Percentiles rank a stretch among this genome's conserved stretches.
Conservation (phyloP, 1,140 invertebrate genomes). For the Caerostris darwini region DNA sequence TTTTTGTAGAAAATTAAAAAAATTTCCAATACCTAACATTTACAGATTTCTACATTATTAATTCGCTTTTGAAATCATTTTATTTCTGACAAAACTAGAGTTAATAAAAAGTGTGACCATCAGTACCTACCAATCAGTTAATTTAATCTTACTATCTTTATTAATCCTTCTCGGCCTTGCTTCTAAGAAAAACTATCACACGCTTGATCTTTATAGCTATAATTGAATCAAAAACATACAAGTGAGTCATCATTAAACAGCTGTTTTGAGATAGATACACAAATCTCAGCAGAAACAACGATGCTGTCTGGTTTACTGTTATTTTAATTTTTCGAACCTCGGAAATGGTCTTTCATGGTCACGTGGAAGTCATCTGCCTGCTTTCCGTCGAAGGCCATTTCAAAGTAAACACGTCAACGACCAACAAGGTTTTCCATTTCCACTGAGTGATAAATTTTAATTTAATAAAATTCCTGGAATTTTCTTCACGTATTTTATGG, state of each 20-base stretch:
- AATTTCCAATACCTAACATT: too few relatives aligned
- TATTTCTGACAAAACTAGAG: too few relatives aligned
- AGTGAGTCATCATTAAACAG: neutral
- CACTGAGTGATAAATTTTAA: neutral
- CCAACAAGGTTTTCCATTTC: neutral
- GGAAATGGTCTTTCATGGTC: neutral
- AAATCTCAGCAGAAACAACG: neutral
- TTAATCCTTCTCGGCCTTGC: too few relatives aligned
- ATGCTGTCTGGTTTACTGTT: neutral
- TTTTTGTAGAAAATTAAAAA: too few relatives aligned
- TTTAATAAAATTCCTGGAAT: too few relatives aligned
- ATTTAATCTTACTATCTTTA: too few relatives aligned
- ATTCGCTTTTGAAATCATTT: too few relatives aligned
- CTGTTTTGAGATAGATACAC: neutral
- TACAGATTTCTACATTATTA: too few relatives aligned
- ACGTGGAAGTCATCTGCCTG: neutral
- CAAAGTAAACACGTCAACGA: neutral
- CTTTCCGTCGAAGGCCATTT: neutral
- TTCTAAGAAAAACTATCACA: too few relatives aligned
- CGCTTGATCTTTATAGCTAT: neutral
- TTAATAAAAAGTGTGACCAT: too few relatives aligned
- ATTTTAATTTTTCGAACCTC: neutral
- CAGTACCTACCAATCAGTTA: too few relatives aligned
- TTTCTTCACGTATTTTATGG: too few relatives aligned
- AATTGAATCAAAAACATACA: neutral